Conservation (phyloP, 2,113 vertebrate species). For the Cyanoderma ruficeps region DNA sequence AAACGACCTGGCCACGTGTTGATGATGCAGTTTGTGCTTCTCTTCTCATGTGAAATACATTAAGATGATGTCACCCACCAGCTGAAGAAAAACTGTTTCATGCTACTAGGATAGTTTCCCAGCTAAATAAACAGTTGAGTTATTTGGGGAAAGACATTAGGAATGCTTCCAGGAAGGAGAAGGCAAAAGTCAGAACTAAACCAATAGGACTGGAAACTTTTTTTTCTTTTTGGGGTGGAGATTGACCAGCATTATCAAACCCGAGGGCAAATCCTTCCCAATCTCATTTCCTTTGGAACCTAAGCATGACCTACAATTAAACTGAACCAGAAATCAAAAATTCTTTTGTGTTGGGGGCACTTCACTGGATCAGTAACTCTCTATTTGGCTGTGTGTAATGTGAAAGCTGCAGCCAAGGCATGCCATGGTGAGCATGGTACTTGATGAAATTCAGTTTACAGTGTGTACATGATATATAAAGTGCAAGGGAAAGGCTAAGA, state of each 20-base stretch:
- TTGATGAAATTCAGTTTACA: background rate
- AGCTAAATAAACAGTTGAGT: constrained; percentile 40
- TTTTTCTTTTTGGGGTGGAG: background rate
- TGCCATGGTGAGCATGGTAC: background rate
- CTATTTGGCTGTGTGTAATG: background rate
- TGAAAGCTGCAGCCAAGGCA: background rate
- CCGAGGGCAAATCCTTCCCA: background rate
- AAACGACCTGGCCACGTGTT: background rate
- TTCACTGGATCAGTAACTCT: background rate
- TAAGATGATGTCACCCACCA: constrained; percentile 19
- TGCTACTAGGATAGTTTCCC: constrained; percentile 37
- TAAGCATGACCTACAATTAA: background rate
- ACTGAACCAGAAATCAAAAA: constrained; percentile 6
- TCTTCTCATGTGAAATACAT: constrained; percentile 21
- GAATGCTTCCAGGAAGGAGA: constrained; percentile 45
- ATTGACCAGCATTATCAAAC: background rate
- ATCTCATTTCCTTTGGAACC: background rate
- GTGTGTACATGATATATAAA: background rate
- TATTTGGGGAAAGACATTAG: constrained; percentile 31
- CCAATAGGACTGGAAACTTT: background rate
- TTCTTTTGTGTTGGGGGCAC: background rate
- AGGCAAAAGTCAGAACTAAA: background rate
- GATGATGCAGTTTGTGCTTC: background rate
- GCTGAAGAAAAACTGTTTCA: constrained; percentile 23
- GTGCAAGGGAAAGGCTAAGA: background rate